These are phyloP conservation scores for Bibio marci DNA, from an alignment of 2,888 invertebrate genomes.

Conservation along the genomic window DNA sequence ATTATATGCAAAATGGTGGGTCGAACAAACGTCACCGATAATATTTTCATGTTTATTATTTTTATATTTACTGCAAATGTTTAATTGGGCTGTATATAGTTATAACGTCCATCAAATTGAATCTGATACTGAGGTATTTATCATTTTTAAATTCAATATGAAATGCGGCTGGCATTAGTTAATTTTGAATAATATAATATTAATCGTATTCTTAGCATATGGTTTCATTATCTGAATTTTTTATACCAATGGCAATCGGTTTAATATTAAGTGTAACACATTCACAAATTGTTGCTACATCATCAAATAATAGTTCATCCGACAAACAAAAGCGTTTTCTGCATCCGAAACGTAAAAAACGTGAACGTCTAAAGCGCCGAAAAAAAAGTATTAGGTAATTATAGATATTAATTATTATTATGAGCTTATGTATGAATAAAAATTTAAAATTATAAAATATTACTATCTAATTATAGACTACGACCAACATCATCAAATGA, in stretches of 20 bases:
- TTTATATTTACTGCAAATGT: constrained; percentile 58
- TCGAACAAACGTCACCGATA: constrained; percentile 64
- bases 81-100: constrained; percentile 28
- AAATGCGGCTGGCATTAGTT: not conserved
- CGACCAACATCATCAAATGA: too few relatives aligned
- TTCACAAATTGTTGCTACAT: constrained; percentile 61
- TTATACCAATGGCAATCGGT: constrained; percentile 56
- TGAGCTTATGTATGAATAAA: too few relatives aligned
- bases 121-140: constrained; percentile 4
- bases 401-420: not conserved
- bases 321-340: constrained; percentile 22
- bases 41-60: constrained; percentile 57
- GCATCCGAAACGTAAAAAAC: constrained; percentile 17
- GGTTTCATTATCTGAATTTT: constrained; percentile 47
- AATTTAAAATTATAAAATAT: too few relatives aligned
- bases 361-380: constrained; percentile 20
- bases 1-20: constrained; percentile 76
- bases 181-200: not conserved
- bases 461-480: too few relatives aligned
- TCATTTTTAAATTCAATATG: too few relatives aligned
- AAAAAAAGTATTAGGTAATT: constrained; percentile 25
- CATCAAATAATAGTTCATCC: constrained; percentile 24
- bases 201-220: constrained; percentile 25
- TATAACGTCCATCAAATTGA: constrained; percentile 20
- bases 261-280: constrained; percentile 58